These are phyloP conservation scores for Tetramorium bicarinatum DNA, from an alignment of 2,888 invertebrate species.

Conservation along the genomic window DNA sequence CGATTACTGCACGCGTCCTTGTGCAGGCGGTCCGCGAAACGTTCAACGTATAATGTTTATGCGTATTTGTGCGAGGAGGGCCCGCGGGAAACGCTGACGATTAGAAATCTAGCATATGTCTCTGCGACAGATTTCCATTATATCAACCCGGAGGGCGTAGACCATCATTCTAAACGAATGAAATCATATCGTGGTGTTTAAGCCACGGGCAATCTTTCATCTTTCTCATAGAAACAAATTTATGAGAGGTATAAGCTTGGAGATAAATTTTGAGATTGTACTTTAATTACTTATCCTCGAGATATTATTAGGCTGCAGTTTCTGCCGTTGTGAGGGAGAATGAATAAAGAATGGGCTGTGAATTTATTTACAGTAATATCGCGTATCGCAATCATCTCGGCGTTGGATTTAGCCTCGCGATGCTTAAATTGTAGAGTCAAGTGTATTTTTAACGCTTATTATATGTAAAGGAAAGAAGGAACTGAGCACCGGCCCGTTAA, in stretches of 20 bases:
- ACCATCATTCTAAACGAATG: background rate
- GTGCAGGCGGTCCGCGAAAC: constrained; percentile 13
- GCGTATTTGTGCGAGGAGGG: background rate
- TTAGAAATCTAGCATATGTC: constrained; percentile 22
- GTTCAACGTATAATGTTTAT: background rate
- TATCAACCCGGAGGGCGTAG: background rate
- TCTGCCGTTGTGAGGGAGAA: background rate
- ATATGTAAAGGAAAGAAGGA: constrained; percentile 58
- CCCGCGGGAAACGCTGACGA: constrained; percentile 8
- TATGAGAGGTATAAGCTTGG: background rate
- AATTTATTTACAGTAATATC: background rate
- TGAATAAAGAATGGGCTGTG: background rate
- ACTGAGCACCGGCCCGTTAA: constrained; percentile 59
- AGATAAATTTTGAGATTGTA: background rate
- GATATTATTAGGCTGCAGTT: background rate
- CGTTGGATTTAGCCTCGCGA: constrained; percentile 41
- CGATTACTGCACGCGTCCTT: constrained; percentile 18
- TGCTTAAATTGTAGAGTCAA: constrained; percentile 5
- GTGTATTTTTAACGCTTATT: constrained; percentile 38
- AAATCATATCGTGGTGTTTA: background rate
- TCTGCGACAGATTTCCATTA: background rate
- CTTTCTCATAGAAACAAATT: background rate
- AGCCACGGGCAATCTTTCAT: background rate
- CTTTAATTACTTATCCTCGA: background rate
- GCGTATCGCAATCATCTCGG: constrained; percentile 10